Evolutionary conservation across 2,113 vertebrate species (phyloP), one percentile per base, ranked within the genome.

Genomic region (Anthoscopus minutus): DNA sequence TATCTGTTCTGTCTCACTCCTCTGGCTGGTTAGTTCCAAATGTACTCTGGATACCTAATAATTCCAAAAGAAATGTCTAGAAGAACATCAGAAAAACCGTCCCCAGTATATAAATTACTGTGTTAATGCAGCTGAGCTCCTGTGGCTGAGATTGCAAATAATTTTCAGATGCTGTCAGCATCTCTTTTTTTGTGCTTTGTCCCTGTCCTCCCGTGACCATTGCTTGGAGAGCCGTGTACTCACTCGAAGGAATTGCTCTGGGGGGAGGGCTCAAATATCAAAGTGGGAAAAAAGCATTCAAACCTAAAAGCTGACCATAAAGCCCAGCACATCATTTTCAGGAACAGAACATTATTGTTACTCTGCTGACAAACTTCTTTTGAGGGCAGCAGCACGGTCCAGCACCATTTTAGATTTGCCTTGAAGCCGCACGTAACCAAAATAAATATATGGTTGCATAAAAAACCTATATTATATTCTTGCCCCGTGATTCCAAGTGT

Each of bases 401-500:
- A 93, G 96, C 90, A 89, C 92, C 90, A 54, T 80, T 95, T 93
- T 28, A 92, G 78, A 89, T 83, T 81, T 80, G 73, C 93, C 89
- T 89, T 45, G 33, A 92, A 95, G 88, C 95, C 2, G 5, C 95
- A 83, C 4, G 1, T 81, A 96, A 96, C 84, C 93, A 96, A 95
- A 95, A 91, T 93, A 97, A 96, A 95, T 96, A 94, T 61, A 94
- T 88, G 96, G 95, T 97, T 96, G 76, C 92, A 78, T 89, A 94
- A 95, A 92, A 38, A 96, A 61, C 92, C n/a, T 64, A 2, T 77
- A 16, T 87, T 91, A 80, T 4, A 7, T 78, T 81, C 71, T 60
- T 89, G 61, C 69, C 83, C 33, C 2, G 4, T 45, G 24, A 45
- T 91, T 94, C 94, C 96, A 93, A 94, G 81, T 82, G 25, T 67